Base-by-base conservation (phyloP, 1,140 invertebrate genomes). In the Portunus trituberculatus region DNA sequence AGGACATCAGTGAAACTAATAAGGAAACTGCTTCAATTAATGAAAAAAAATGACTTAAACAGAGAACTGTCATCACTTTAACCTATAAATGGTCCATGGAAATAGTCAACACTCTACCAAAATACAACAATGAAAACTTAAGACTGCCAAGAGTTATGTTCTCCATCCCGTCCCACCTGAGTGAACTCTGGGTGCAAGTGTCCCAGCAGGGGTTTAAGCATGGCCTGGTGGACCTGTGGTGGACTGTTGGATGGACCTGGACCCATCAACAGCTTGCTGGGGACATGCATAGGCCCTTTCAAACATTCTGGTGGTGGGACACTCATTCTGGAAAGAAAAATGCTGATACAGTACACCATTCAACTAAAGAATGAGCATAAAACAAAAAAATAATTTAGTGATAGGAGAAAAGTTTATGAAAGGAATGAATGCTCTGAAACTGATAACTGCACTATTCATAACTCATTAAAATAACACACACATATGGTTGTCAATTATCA, bases 211-310 rank as follows among this genome's bases (percentile, higher is more conserved):
- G 98, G 98, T 96, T 98, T 97, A 7, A 97, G 97, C 92, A 98
- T 97, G 7, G 98, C 97, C 82, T 97, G 97, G 32, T 98, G 97
- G 14, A 98, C 98, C 91, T 98, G 97, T 29, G 97, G 97, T 1
- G 98, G 97, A 96, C 97, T 97, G 97, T 98, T 98, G n/a, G 98
- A 98, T 6, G 98, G 98, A 28, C 98, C 98, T 0, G 98, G 98
- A 0, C 98, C 98, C 97, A 98, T 98, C 96, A 98, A 96, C 0
- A 97, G 97, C 96, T 98, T 98, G 95, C 97, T 96, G 25, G 98
- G 98, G 52, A 98, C 97, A 91, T 97, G 97, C 7, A 98, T 96
- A 0, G 98, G 97, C 84, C 97, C 97, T 83, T 97, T 96, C 67
- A 98, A 96, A 95, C 96, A 94, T 92, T 91, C 32, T 83, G 95